Conservation (phyloP, 2,113 vertebrate genomes). For the Trochalopteron elliotii region DNA sequence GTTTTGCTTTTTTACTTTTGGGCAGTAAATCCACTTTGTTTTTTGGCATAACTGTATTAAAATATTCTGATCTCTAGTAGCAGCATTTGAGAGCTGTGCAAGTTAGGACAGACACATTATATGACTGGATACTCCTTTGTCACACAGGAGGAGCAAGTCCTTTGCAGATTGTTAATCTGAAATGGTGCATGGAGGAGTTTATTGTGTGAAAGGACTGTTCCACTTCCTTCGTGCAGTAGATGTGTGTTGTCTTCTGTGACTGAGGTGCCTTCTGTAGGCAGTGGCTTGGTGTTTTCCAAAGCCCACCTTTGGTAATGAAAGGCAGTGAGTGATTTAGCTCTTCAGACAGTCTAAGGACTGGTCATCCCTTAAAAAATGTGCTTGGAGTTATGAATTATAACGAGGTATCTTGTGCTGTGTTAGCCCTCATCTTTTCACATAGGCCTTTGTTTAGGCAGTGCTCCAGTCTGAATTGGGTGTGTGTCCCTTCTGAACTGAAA, state of each 20-base stretch:
- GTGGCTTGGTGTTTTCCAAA: neutral
- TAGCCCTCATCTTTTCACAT: neutral
- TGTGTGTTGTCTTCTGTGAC: neutral
- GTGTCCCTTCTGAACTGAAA: neutral
- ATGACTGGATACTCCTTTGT: neutral
- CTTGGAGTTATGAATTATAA: neutral
- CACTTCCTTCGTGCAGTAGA: neutral
- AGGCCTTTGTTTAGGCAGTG: neutral
- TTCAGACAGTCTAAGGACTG: neutral
- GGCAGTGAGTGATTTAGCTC: neutral
- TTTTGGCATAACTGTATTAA: neutral
- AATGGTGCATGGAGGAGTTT: neutral
- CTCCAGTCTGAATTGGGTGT: neutral
- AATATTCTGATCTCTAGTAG: neutral
- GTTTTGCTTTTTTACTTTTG: neutral
- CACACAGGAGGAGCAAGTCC: neutral
- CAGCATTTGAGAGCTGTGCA: neutral
- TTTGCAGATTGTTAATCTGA: neutral
- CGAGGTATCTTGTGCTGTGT: neutral
- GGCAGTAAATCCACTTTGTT: neutral
- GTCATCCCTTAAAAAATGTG: neutral
- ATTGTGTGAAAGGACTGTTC: neutral
- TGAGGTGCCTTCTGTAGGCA: neutral
- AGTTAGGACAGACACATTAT: neutral
- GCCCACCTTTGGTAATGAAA: neutral